Base-by-base conservation (phyloP, 2,113 vertebrate species). In the Cnemophilus loriae region DNA sequence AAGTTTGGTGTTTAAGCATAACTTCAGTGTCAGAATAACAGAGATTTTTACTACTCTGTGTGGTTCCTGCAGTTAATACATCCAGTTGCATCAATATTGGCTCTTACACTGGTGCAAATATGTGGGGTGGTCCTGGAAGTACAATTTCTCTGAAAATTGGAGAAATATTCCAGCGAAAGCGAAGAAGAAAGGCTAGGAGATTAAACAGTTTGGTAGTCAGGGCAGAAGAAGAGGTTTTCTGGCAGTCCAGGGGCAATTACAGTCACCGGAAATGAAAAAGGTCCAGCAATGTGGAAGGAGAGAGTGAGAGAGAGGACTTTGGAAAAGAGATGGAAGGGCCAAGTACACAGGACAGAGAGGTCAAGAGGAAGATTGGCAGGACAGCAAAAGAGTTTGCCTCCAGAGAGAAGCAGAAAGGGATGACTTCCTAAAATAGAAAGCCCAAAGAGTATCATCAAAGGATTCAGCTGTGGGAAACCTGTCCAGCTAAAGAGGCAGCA, bases 381-480 rank as follows among this genome's bases (percentile, higher is more conserved):
- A 88, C 50, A 97, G 92, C 89, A 95, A 96, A 90, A 95, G 81
- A 87, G 68, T 81, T 94, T 76, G 64, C 87, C 96, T 95, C 97
- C 80, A 96, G 97, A 96, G 97, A 96, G 84, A 92, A 91, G 80
- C 90, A 97, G 93, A 93, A 92, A 97, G 75, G 90, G 74, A 96
- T 89, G 89, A 39, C 41, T 92, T 94, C 95, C 64, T 84, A 95
- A 97, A 97, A 97, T 97, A 97, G 96, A 92, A 97, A 95, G 64
- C 70, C 89, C 42, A 94, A 88, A 95, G 91, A 93, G 84, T 88
- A 85, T 96, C 97, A 96, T 97, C 96, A 97, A 97, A 97, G 80
- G 74, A 93, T 94, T 96, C 76, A 91, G 80, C 97, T 97, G 96
- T 96, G 96, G 96, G 97, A 97, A 97, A 97, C 96, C 95, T 97